phyloP scores from a whole-genome alignment of 1,140 invertebrate species.

The Sminthurides bifidus region DNA sequence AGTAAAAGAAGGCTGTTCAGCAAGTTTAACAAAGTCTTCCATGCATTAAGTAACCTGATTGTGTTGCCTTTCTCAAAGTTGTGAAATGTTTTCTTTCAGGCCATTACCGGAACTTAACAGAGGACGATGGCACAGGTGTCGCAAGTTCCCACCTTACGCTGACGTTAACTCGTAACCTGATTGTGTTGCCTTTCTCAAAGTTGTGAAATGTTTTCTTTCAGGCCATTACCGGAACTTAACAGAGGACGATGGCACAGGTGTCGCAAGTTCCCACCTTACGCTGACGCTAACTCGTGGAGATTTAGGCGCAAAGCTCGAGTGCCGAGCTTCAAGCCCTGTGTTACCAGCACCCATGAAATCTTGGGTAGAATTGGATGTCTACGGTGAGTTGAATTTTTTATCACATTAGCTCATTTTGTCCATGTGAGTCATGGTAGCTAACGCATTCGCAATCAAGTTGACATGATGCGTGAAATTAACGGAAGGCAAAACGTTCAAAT shows the following conservation, averaged over 20 bases:
- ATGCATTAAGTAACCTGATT: too few relatives aligned
- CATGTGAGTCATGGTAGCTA: too few relatives aligned
- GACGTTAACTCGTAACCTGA: conserved; percentile 53
- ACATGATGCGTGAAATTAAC: too few relatives aligned
- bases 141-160: conserved; percentile 51
- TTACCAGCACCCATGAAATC: conserved; percentile 51
- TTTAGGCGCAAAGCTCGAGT: conserved; percentile 60
- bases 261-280: conserved; percentile 49
- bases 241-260: conserved; percentile 46
- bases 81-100: too few relatives aligned
- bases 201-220: too few relatives aligned
- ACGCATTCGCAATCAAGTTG: background rate
- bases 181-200: too few relatives aligned
- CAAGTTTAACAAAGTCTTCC: too few relatives aligned
- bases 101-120: conserved; percentile 33
- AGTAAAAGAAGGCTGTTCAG: too few relatives aligned
- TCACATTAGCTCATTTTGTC: background rate
- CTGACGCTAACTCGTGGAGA: conserved; percentile 61
- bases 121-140: conserved; percentile 47
- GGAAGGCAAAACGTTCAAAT: background rate
- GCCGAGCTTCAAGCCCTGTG: conserved; percentile 60
- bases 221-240: conserved; percentile 34
- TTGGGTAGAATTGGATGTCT: conserved; percentile 59
- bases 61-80: too few relatives aligned
- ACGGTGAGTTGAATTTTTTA: conserved; percentile 50